Conservation (phyloP, 2,113 vertebrate species). For the Esox niger region DNA sequence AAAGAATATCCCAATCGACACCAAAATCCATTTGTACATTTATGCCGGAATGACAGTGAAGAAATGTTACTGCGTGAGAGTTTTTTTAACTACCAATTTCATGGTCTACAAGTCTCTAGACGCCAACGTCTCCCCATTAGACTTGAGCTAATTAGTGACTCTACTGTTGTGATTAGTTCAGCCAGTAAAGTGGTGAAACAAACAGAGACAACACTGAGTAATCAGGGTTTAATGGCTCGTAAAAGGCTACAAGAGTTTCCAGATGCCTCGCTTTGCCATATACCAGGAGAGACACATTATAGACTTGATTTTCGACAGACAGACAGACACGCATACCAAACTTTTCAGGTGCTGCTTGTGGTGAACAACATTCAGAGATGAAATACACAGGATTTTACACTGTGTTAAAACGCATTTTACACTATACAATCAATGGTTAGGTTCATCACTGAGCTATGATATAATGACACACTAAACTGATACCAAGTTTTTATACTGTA, state of each 20-base stretch:
- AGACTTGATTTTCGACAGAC: no score
- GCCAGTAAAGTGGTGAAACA: slow-evolving; percentile 44
- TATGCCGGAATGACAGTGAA: not conserved
- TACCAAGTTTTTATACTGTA: no score
- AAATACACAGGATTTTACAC: no score
- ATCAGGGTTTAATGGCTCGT: slow-evolving; percentile 48
- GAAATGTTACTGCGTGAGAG: not conserved
- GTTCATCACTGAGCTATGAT: no score
- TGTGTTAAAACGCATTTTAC: no score
- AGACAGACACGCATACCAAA: no score
- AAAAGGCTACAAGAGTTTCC: slow-evolving; percentile 40
- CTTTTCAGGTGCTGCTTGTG: no score
- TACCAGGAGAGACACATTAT: slow-evolving; percentile 5
- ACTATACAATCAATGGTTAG: no score
- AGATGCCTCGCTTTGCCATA: slow-evolving; percentile 40
- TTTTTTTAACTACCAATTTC: slow-evolving; percentile 45
- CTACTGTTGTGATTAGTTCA: slow-evolving; percentile 49
- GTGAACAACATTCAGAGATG: no score
- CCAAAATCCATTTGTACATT: no score
- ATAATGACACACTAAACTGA: no score
- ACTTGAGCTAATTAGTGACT: slow-evolving; percentile 49
- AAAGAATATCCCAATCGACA: no score
- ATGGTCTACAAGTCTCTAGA: slow-evolving; percentile 45
- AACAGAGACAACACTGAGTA: slow-evolving; percentile 26
- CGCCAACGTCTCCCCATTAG: slow-evolving; percentile 44